phyloP scores from a whole-genome alignment of 2,797 vertebrate genomes.

The Myotis myotis region DNA sequence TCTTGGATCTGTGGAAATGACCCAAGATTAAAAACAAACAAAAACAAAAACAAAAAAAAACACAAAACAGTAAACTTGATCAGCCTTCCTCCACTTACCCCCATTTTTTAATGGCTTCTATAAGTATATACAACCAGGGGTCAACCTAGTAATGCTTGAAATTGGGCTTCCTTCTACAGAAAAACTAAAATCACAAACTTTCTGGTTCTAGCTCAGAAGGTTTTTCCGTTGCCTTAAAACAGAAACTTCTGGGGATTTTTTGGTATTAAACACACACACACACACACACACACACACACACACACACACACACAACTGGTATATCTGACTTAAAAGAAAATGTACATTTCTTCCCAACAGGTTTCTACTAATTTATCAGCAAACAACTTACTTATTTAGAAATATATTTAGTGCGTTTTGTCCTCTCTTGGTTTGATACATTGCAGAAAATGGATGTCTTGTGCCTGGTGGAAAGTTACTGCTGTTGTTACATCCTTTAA shows the following conservation, averaged over 20 bases:
- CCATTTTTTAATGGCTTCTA: background rate
- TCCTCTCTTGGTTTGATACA: background rate
- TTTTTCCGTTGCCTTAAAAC: constrained; percentile 22
- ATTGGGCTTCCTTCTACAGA: background rate
- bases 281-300: too few species aligned
- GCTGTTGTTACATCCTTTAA: background rate
- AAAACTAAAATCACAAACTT: background rate
- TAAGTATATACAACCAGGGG: background rate
- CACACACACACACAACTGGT: background rate
- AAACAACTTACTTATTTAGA: background rate
- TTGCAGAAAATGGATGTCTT: background rate
- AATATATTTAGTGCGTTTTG: background rate
- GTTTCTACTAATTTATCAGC: background rate
- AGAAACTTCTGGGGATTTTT: constrained; percentile 59
- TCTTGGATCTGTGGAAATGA: background rate
- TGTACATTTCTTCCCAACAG: constrained; percentile 58
- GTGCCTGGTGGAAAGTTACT: background rate
- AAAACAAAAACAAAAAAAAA: too few species aligned
- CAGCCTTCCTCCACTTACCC: background rate
- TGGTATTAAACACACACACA: background rate
- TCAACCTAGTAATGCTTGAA: background rate
- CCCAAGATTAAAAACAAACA: background rate
- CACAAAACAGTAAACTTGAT: background rate
- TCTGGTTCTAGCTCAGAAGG: constrained; percentile 44
- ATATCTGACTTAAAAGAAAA: constrained; percentile 72